Evolutionary conservation across 2,113 vertebrate species (phyloP), one percentile per base, ranked within the genome.

Genomic region (Phodopus roborovskii): DNA sequence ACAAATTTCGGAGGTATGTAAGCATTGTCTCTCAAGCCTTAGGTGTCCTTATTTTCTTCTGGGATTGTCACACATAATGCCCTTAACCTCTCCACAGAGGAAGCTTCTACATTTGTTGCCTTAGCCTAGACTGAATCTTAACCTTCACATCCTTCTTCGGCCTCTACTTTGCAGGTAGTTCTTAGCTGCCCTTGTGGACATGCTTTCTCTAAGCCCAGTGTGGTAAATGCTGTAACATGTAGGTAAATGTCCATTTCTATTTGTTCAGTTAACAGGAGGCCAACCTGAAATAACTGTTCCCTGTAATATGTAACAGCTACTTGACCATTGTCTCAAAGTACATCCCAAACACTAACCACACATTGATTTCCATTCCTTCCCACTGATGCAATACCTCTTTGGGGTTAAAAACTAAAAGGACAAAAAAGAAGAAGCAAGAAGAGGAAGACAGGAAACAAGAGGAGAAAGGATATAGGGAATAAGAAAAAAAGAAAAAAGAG

Each of bases 181-280:
- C 33, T 36, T 9, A 26, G 33, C 26, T 58, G 89, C 45, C 36
- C 45, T 84, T 8, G 68, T 78, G 9, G 4, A 15, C 78, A 10
- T 91, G 36, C n/a, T 94, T 3, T 94, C 83, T 79, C 78, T 91
- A n/a, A 87, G 33, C 26, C 70, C 16, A 92, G 96, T 92, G n/a
- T 78, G 53, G 22, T 58, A 71, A 60, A 39, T 81, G 3, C 17
- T 39, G 0, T 8, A 87, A 90, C 60, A 88, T 33, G 62, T 39
- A 93, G 48, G 16, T 77, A 92, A 86, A 89, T 81, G 33, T 0
- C 33, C 15, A 71, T 75, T 66, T 7, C 22, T 45, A 53, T 68
- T 81, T 3, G 33, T 87, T 87, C 71, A 70, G 13, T 11, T 30
- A 86, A 22, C 10, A 62, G n/a, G 13, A 0, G 1, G 4, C 0